Percentiles rank a stretch among this genome's conserved stretches.
Evolutionary conservation across 2,113 vertebrate genomes (phyloP).

Genomic region (Athene cunicularia): DNA sequence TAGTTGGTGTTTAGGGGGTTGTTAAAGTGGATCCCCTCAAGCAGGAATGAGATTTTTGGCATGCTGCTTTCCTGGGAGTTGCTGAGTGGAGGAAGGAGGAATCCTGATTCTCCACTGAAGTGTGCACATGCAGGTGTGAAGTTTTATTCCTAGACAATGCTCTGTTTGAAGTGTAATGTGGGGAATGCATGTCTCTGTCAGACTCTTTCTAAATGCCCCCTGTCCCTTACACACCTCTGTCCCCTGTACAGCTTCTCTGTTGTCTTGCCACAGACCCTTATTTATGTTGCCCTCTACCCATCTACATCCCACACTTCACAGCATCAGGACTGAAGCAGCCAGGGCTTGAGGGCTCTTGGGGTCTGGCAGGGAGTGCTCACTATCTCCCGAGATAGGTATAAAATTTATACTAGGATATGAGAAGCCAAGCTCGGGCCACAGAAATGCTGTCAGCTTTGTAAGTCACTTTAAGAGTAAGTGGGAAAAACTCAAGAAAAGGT

Average conservation of each 20-base stretch:
- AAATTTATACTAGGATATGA: neutral
- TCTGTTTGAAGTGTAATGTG: neutral
- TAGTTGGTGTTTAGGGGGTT: neutral
- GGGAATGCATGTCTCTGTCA: neutral
- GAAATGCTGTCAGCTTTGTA: neutral
- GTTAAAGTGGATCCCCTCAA: neutral
- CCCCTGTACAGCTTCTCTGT: accelerated
- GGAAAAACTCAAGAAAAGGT: neutral
- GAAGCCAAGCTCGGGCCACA: neutral
- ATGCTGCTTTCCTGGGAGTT: neutral
- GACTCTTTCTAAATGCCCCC: neutral
- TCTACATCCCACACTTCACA: neutral
- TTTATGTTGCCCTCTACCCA: neutral
- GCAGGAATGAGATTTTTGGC: neutral
- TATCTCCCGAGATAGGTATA: neutral
- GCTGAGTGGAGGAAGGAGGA: neutral
- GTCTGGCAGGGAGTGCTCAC: neutral
- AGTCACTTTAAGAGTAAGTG: neutral
- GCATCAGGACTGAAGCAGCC: neutral
- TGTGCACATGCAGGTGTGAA: neutral
- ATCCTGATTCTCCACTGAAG: accelerated
- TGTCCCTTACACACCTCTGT: neutral
- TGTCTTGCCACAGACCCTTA: neutral
- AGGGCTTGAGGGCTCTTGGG: neutral
- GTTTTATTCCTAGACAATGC: neutral